Evolutionary conservation across 1,140 invertebrate species (phyloP).

Genomic region (Drosophila oshimai): DNA sequence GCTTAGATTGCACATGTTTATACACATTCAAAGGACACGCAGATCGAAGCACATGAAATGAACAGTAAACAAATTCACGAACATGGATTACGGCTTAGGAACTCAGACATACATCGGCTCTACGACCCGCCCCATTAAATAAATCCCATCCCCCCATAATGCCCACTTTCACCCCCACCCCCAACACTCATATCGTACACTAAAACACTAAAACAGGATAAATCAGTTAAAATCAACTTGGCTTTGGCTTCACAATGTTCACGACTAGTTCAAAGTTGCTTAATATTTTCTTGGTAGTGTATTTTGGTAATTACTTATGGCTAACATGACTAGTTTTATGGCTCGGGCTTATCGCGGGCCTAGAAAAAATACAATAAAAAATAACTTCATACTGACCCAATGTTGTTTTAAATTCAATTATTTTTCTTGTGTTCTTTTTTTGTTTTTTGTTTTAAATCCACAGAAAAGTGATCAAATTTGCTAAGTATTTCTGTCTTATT

Average conservation of each 20-base stretch:
- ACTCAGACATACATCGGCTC: conserved; percentile 78
- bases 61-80: conserved; percentile 81
- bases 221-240: conserved; percentile 23
- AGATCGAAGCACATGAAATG: conserved; percentile 77
- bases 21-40: conserved; percentile 78
- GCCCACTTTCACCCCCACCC: neutral
- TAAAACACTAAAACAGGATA: conserved; percentile 9
- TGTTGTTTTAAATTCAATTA: neutral
- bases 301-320: neutral
- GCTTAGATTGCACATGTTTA: conserved; percentile 65
- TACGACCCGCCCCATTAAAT: conserved; percentile 12
- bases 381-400: conserved; percentile 1
- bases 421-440: neutral
- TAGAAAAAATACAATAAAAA: conserved; percentile 26
- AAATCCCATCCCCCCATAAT: neutral
- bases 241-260: conserved; percentile 28
- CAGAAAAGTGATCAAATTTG: conserved; percentile 26
- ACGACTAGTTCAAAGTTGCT: conserved; percentile 36
- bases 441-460: conserved; percentile 1
- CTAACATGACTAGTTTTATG: conserved; percentile 57
- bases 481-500: conserved; percentile 26
- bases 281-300: conserved; percentile 9
- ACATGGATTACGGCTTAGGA: conserved; percentile 78
- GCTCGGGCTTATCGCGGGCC: conserved; percentile 63
- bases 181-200: conserved; percentile 25